These are phyloP conservation scores for Sebastes nivosus DNA, from an alignment of 2,797 vertebrate species.

Conservation along the genomic window DNA sequence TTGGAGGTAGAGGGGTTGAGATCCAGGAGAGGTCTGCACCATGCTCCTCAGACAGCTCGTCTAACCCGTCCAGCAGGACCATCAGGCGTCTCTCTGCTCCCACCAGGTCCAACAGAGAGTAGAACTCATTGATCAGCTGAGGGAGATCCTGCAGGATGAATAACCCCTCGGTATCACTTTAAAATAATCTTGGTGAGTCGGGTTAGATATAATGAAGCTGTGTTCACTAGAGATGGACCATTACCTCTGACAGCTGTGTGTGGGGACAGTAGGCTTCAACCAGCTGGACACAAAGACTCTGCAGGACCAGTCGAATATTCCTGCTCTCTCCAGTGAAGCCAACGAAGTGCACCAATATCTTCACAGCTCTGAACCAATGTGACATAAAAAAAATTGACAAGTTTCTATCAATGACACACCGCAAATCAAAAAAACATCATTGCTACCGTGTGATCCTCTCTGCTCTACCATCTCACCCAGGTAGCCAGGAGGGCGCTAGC, in stretches of 20 bases:
- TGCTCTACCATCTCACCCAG: slow-evolving; percentile 60
- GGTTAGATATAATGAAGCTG: neutral
- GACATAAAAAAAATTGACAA: neutral
- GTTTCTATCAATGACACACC: neutral
- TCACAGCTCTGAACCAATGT: slow-evolving; percentile 48
- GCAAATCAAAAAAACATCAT: neutral
- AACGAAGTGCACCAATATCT: slow-evolving; percentile 63
- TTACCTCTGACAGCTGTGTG: slow-evolving; percentile 73
- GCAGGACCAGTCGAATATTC: slow-evolving; percentile 64
- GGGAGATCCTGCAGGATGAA: slow-evolving; percentile 59
- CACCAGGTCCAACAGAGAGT: slow-evolving; percentile 68
- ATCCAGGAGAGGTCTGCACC: slow-evolving; percentile 76
- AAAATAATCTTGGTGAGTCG: neutral
- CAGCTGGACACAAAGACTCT: slow-evolving; percentile 74
- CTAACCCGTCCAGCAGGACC: slow-evolving; percentile 75
- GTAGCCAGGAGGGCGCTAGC: slow-evolving; percentile 67
- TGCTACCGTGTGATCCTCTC: neutral
- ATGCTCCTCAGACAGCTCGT: slow-evolving; percentile 76
- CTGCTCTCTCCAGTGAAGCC: slow-evolving; percentile 71
- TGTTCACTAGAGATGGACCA: neutral
- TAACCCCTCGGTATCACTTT: neutral
- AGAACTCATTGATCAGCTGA: slow-evolving; percentile 74
- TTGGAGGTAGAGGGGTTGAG: slow-evolving; percentile 55
- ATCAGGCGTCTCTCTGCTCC: slow-evolving; percentile 57
- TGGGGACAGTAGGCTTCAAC: slow-evolving; percentile 61